Conservation (phyloP, 2,888 invertebrate species). For the Hirtodrosophila duncani region DNA sequence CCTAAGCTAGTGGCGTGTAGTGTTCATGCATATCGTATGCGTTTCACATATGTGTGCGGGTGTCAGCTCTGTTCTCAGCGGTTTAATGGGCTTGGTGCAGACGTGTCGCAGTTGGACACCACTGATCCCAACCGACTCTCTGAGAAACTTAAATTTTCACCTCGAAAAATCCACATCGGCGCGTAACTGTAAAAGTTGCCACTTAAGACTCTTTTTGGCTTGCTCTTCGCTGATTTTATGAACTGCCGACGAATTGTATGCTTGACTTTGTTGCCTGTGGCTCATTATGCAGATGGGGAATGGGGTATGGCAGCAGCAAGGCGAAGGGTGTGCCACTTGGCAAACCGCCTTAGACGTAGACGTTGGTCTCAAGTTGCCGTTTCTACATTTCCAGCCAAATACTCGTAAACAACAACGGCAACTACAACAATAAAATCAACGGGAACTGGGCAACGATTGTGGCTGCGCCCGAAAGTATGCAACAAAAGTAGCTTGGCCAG, state of each 20-base stretch:
- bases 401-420: conserved; percentile 50
- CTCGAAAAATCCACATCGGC: conserved; percentile 28
- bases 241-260: conserved; percentile 44
- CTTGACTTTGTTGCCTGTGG: conserved; percentile 49
- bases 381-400: conserved; percentile 55
- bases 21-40: too few species aligned
- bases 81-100: conserved; percentile 29
- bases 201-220: conserved; percentile 32
- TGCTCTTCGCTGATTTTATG: conserved; percentile 42
- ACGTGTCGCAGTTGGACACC: conserved; percentile 19
- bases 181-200: conserved; percentile 29
- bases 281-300: conserved; percentile 55
- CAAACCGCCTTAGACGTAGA: conserved; percentile 42
- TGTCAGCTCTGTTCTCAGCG: conserved; percentile 23
- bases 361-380: conserved; percentile 37
- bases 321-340: conserved; percentile 41
- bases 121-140: not conserved
- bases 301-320: conserved; percentile 7
- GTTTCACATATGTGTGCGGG: conserved; percentile 4
- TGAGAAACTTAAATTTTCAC: conserved; percentile 37
- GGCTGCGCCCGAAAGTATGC: conserved; percentile 47
- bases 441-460: conserved; percentile 21
- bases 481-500: conserved; percentile 37
- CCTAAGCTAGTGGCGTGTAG: too few species aligned
- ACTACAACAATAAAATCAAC: conserved; percentile 24